Evolutionary conservation across 2,797 vertebrate genomes (phyloP).

Genomic region (Dromococcyx pavoninus): DNA sequence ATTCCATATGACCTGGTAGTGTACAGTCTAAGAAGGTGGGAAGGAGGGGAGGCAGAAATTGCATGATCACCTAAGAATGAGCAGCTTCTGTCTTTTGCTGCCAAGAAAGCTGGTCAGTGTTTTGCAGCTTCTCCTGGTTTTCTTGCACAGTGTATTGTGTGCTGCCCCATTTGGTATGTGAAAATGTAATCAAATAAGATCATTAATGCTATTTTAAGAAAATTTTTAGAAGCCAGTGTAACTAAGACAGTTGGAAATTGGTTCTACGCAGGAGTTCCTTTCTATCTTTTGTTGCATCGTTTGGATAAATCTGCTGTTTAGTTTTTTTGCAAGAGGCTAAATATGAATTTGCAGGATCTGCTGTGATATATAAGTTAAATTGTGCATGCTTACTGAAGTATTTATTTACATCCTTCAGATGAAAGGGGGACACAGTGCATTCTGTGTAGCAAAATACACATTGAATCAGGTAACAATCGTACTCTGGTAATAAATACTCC

Average conservation of each 20-base stretch:
- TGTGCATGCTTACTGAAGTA: neutral
- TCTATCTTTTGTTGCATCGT: neutral
- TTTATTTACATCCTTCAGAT: neutral
- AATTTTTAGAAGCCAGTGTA: neutral
- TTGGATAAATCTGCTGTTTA: neutral
- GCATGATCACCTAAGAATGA: fast-evolving
- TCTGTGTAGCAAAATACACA: neutral
- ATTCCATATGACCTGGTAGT: neutral
- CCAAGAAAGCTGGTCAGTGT: neutral
- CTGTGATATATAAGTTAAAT: neutral
- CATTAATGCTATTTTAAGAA: constrained; percentile 9
- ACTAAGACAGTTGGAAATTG: neutral
- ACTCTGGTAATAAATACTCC: neutral
- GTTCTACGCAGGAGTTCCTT: neutral
- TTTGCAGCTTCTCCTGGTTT: neutral
- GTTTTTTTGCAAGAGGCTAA: neutral
- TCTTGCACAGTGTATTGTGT: neutral
- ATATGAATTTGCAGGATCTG: neutral
- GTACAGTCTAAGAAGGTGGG: fast-evolving
- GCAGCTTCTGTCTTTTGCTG: neutral
- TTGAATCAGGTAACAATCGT: neutral
- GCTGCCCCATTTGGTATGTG: neutral
- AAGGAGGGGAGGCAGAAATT: neutral
- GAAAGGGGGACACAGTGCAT: neutral
- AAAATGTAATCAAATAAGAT: neutral